Evolutionary conservation across 2,113 vertebrate species (phyloP).

Genomic region (Melanerpes aurifrons): DNA sequence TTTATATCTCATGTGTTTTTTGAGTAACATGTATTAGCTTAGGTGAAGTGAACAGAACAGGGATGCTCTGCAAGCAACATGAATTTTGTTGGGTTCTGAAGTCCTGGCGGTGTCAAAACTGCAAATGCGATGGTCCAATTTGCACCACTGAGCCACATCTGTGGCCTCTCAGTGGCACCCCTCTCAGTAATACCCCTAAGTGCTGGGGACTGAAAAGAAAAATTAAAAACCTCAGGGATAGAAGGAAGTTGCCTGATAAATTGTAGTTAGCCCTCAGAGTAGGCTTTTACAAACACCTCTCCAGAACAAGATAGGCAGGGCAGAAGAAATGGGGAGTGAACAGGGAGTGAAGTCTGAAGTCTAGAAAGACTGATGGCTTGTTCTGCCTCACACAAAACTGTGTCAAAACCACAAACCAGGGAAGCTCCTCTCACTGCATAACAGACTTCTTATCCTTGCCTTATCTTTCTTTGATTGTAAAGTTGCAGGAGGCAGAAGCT

Average conservation of each 20-base stretch:
- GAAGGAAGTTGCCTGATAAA: background rate
- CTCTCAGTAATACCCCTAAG: too few relatives aligned
- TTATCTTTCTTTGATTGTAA: background rate
- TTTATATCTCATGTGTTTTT: background rate
- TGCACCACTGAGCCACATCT: background rate
- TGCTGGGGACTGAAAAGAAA: background rate
- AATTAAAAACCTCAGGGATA: background rate
- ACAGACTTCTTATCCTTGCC: background rate
- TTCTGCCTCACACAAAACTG: background rate
- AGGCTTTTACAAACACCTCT: background rate
- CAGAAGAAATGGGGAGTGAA: background rate
- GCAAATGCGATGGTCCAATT: background rate
- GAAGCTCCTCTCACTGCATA: background rate
- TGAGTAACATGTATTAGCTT: background rate
- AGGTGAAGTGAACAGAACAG: background rate
- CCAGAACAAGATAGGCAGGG: background rate
- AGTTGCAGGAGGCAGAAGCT: background rate
- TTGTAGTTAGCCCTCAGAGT: background rate
- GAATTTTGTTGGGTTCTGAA: background rate
- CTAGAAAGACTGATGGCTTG: background rate
- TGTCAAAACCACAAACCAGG: background rate
- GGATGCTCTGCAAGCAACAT: background rate
- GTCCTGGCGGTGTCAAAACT: accelerated
- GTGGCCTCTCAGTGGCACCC: too few relatives aligned
- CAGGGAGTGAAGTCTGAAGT: background rate